Evolutionary conservation across 2,888 invertebrate species (phyloP), one percentile per base, ranked within the genome.

Genomic region (Leptogaster cylindrica): DNA sequence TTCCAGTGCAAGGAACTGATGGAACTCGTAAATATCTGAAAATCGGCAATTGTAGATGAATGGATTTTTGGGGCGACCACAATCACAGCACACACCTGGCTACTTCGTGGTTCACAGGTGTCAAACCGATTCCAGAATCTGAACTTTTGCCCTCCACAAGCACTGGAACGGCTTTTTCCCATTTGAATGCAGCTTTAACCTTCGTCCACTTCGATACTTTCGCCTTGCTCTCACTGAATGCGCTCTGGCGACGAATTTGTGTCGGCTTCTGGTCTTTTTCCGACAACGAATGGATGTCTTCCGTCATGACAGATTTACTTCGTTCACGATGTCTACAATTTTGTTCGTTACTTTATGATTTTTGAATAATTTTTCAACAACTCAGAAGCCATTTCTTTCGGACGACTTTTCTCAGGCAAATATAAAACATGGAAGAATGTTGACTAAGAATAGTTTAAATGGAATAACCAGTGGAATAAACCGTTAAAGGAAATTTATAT

Each of bases 181-280:
- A 92, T 73, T 90, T 91, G 74, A 93, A 91, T 10, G 93, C 93
- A 48, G 92, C 92, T 79, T 93, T 94, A 7, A 94, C 93, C 81
- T 89, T 89, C 0, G 92, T 92, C 93, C 93, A 94, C 76, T 93
- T 93, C 0, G 93, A 92, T 0, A 81, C 80, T 69, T 81, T 81
- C 3, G 80, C 77, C 70, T 81, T 81, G 66, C 76, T 77, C 70
- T 80, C 80, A 39, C 76, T 76, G 66, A 78, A 79, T 7, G 79
- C 79, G 73, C 79, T 80, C 70, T 79, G 80, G 2, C 81, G 77
- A 1, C 81, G 75, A 63, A 78, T 28, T 5, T 66, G 63, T 36
- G 63, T 65, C 12, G 76, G 69, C 31, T 76, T 75, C 0, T 74
- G 74, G 16, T 70, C 73, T 31, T 83, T 77, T 8, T 82, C 80